phyloP scores from a whole-genome alignment of 2,113 vertebrate species.

The Corythornis vintsioides region DNA sequence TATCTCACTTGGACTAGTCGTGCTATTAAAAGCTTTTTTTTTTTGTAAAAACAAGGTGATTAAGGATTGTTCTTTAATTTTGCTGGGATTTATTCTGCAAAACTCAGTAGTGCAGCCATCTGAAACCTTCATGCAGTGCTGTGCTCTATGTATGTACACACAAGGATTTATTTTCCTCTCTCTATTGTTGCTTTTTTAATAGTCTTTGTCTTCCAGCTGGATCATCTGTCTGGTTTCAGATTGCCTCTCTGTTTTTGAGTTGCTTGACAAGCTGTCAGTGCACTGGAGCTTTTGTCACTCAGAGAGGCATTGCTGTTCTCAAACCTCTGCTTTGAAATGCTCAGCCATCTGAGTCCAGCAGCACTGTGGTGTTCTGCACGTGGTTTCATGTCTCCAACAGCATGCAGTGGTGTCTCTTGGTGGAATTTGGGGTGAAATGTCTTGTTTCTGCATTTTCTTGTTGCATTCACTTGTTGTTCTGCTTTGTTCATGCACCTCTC shows the following conservation, averaged over 20 bases:
- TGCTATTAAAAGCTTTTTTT: neutral
- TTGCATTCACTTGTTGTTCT: slow-evolving; percentile 52
- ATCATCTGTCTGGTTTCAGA: slow-evolving; percentile 36
- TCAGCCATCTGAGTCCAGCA: slow-evolving; percentile 19
- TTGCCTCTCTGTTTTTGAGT: slow-evolving; percentile 13
- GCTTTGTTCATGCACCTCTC: slow-evolving; percentile 71
- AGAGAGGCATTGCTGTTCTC: slow-evolving; percentile 58
- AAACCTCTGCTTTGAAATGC: slow-evolving; percentile 62
- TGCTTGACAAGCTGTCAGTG: neutral
- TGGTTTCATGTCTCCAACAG: slow-evolving; percentile 36
- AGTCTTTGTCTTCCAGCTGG: slow-evolving; percentile 34
- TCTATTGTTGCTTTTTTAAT: slow-evolving; percentile 30
- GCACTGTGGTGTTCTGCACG: slow-evolving; percentile 32
- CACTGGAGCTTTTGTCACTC: slow-evolving; percentile 36
- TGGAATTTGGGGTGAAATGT: slow-evolving; percentile 34
- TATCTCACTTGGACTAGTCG: neutral
- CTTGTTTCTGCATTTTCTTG: slow-evolving; percentile 27
- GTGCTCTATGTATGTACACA: neutral
- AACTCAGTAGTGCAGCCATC: neutral
- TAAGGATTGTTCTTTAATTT: neutral
- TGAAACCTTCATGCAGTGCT: slow-evolving; percentile 16
- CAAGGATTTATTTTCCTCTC: slow-evolving; percentile 24
- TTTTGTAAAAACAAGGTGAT: neutral
- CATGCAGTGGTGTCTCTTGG: slow-evolving; percentile 31
- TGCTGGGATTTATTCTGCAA: neutral